Base-by-base conservation (phyloP, 2,888 invertebrate genomes). In the Apamea crenata region DNA sequence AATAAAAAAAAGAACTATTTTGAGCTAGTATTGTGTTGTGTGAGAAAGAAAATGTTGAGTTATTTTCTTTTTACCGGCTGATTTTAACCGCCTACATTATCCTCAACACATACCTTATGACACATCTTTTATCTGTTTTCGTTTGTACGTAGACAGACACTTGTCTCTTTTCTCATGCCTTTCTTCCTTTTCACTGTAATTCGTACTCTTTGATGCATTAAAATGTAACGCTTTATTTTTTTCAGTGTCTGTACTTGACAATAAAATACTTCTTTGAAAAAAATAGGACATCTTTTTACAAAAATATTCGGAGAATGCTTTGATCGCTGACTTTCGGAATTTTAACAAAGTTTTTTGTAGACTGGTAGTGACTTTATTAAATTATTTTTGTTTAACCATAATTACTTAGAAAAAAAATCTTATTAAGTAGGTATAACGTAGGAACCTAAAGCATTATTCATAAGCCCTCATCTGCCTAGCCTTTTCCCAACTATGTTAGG, bases 121-220 rank as follows among this genome's bases (percentile, higher is more conserved):
- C 56, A 18, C 74, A 25, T 50, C 36, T 73, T 81, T 74, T 67
- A 36, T 59, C 8, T 36, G 47, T 74, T 56, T 53, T 66, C 47
- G 36, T 69, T 81, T 70, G 53, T 65, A 63, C 12, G 10, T 29
- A 50, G 16, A 36, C 63, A 29, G 61, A 29, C 70, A 76, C 47
- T 81, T 81, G 75, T 78, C 66, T 63, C 70, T 61, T 80, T 82
- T 72, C 59, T 66, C n/a, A 74, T 61, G 40, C 29, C 53, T 50
- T 65, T 74, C 63, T 61, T 76, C 18, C 44, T 72, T 80, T 77
- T 14, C n/a, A 14, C 40, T 50, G 67, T n/a, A 75, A 67, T 84
- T 73, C 29, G 50, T 56, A 21, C 56, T 75, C 66, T 84, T 81
- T 74, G 84, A 78, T 76, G 81, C 78, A 76, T 75, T 36, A 61